Percentiles rank a stretch among this genome's conserved stretches.
Conservation (phyloP, 2,797 vertebrate genomes). For the Anolis apletophallus region DNA sequence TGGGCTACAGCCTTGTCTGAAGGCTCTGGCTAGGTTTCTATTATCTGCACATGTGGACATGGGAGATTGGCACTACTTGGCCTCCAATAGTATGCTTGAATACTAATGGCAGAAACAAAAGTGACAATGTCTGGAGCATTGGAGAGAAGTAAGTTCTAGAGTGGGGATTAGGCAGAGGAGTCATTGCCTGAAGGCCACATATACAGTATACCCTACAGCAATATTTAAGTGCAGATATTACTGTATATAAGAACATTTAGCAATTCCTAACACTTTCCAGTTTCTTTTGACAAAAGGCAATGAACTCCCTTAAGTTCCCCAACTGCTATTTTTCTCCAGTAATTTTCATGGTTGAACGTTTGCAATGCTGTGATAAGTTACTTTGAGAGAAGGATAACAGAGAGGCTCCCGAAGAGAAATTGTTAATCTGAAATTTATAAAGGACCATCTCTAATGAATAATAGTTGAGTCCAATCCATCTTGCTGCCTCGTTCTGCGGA, state of each 20-base stretch:
- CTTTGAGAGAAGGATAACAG: constrained; percentile 65
- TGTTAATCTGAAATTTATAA: constrained; percentile 83
- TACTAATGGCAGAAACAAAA: not conserved
- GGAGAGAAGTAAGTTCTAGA: not conserved
- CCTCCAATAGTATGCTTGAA: not conserved
- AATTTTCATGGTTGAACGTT: constrained; percentile 71
- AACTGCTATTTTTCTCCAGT: constrained; percentile 55
- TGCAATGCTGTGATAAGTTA: constrained; percentile 71
- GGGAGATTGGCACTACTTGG: too few relatives aligned
- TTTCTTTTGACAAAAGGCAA: constrained; percentile 53
- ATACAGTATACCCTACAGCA: not conserved
- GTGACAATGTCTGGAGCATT: not conserved
- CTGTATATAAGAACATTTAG: constrained; percentile 26
- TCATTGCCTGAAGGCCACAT: not conserved
- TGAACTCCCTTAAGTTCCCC: constrained; percentile 35
- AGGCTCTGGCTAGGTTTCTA: not conserved
- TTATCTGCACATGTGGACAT: not conserved
- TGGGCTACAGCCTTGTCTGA: too few relatives aligned
- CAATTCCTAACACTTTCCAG: constrained; percentile 62
- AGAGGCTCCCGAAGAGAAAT: constrained; percentile 76
- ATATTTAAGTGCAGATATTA: not conserved
- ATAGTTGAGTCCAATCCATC: constrained; percentile 76
- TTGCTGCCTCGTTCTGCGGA: constrained; percentile 76
- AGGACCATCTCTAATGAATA: constrained; percentile 81
- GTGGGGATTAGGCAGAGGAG: too few relatives aligned